Conservation (phyloP, 2,113 vertebrate genomes). For the Eulemur macaco region DNA sequence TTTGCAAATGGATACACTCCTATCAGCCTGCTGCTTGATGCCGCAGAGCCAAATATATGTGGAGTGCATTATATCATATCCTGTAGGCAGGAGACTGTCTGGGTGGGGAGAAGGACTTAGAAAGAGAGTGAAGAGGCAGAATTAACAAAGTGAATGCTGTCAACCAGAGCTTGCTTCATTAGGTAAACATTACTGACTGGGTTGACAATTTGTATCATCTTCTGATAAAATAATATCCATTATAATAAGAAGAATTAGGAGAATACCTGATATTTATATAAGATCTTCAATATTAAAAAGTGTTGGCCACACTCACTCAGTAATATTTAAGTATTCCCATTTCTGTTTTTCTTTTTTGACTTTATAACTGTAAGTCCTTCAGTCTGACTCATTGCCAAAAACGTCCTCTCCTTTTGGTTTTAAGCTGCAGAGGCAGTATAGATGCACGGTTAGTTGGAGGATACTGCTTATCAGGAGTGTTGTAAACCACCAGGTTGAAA, state of each 20-base stretch:
- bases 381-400: not conserved
- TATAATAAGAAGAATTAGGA: not conserved
- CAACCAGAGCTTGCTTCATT: not conserved
- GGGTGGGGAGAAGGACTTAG: not conserved
- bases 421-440: not conserved
- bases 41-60: slow-evolving; percentile 83
- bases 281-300: not conserved
- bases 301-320: not conserved
- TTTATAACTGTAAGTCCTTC: not conserved
- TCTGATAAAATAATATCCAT: slow-evolving; percentile 1
- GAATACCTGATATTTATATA: not conserved
- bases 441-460: not conserved
- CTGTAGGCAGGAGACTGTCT: slow-evolving; percentile 82
- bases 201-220: not conserved
- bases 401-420: not conserved
- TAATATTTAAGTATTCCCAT: not conserved
- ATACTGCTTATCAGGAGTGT: not conserved
- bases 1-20: slow-evolving; percentile 73
- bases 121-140: not conserved
- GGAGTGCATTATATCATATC: slow-evolving; percentile 82
- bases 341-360: not conserved
- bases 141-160: not conserved
- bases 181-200: not conserved
- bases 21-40: slow-evolving; percentile 80
- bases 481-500: not conserved